Base-by-base conservation (phyloP, 2,888 invertebrate genomes). In the Arrhopalites spinosus region DNA sequence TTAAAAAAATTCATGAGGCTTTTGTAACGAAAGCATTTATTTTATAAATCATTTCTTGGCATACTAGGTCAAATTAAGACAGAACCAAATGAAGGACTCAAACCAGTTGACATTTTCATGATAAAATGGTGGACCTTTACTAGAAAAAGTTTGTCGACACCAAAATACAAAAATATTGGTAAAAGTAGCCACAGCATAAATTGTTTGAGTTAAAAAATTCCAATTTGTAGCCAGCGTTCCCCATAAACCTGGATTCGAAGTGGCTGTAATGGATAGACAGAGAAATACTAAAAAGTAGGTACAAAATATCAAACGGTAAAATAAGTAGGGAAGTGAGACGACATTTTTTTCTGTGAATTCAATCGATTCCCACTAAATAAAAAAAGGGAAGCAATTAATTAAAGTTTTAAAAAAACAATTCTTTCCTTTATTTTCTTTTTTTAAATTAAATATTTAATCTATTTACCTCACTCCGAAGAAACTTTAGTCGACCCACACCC, bases 81-180 rank as follows among this genome's bases (percentile, higher is more conserved):
- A 25, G 64, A 73, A 73, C 73, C 73, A 73, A 50, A 64, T 64
- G n/a, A n/a, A 1, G 7, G 47, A 47, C 29, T 73, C 73, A 3
- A 64, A 64, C 47, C 63, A 45, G 27, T 64, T 64, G 3, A 73
- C 17, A 25, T 73, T 47, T 7, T 63, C n/a, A 29, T 73, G 73
- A 27, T 63, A 73, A 29, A 29, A 73, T 17, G 73, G 73, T 13
- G 36, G 50, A n/a, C 29, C 27, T 11, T 53, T 53, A 15, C 20
- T 11, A 1, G 30, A 45, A 15, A 20, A 47, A 1, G 15, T 23
- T 25, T 73, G 63, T n/a, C 63, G 64, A 2, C 3, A 17, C 64
- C 64, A 73, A 27, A 73, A 73, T 25, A 25, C 5, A 25, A 29
- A n/a, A 0, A 50, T 47, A 43, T 73, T 64, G n/a, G 27, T 23